Conservation (phyloP, 2,113 vertebrate species). For the Oryzias melastigma region DNA sequence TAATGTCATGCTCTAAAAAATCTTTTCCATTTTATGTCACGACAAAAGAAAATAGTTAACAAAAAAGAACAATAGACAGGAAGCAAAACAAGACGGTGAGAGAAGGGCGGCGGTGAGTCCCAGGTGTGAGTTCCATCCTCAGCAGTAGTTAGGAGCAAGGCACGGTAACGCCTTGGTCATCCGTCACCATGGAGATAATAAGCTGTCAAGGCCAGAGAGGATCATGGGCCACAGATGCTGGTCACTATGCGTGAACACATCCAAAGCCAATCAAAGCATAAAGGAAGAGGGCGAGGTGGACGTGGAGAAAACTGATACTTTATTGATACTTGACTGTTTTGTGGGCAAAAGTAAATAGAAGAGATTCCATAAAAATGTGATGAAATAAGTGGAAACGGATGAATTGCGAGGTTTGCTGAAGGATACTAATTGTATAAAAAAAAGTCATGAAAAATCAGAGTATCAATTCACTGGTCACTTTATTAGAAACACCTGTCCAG, state of each 20-base stretch:
- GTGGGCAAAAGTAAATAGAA: background rate
- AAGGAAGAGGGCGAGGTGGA: constrained; percentile 19
- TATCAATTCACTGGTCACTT: no score
- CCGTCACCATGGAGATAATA: constrained; percentile 75
- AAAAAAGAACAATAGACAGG: constrained; percentile 2
- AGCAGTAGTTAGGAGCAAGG: constrained; percentile 59
- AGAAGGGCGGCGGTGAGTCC: constrained; percentile 52
- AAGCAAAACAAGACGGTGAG: constrained; percentile 30
- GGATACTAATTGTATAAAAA: no score
- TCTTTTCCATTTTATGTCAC: no score
- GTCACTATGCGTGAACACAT: constrained; percentile 56
- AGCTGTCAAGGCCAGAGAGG: constrained; percentile 68
- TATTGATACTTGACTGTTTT: background rate
- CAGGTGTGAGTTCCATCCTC: constrained; percentile 64
- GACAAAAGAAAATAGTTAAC: constrained; percentile 24
- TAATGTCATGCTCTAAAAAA: no score
- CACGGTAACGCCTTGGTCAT: constrained; percentile 61
- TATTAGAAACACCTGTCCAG: no score
- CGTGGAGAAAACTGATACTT: constrained; percentile 23
- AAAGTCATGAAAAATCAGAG: no score
- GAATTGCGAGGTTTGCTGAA: no score
- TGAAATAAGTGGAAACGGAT: no score
- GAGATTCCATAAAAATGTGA: background rate
- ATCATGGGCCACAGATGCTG: constrained; percentile 66
- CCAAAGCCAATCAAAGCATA: constrained; percentile 62